Evolutionary conservation across 2,113 vertebrate species (phyloP).

Genomic region (Willisornis vidua): DNA sequence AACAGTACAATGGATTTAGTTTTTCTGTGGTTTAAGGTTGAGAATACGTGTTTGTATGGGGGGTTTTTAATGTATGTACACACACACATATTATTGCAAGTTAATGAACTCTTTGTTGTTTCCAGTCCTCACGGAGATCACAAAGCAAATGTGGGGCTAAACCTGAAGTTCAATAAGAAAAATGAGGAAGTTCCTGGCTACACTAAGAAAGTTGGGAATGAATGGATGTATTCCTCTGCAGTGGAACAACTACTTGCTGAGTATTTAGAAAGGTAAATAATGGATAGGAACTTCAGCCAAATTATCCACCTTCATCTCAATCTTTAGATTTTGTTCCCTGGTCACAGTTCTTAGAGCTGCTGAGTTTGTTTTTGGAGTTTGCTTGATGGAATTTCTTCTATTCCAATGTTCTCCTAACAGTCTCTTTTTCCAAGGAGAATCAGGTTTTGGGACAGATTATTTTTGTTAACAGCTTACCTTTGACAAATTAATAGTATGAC

Average conservation of each 20-base stretch:
- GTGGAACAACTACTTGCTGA: constrained; percentile 92
- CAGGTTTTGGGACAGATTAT: background rate
- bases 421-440: background rate
- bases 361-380: background rate
- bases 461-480: background rate
- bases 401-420: background rate
- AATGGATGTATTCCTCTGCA: constrained; percentile 96
- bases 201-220: constrained; percentile 93
- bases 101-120: background rate
- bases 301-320: background rate
- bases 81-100: background rate
- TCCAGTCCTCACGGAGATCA: constrained; percentile 95
- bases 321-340: background rate
- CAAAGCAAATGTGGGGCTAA: constrained; percentile 92
- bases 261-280: constrained; percentile 89
- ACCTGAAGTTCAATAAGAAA: constrained; percentile 98
- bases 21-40: background rate
- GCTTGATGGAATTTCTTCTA: background rate
- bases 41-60: background rate
- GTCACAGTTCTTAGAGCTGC: background rate
- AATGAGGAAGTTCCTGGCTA: constrained; percentile 99
- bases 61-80: background rate
- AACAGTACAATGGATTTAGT: background rate
- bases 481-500: background rate
- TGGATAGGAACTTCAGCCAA: background rate